Evolutionary conservation across 2,797 vertebrate genomes (phyloP).

Genomic region (Neomorphus geoffroyi): DNA sequence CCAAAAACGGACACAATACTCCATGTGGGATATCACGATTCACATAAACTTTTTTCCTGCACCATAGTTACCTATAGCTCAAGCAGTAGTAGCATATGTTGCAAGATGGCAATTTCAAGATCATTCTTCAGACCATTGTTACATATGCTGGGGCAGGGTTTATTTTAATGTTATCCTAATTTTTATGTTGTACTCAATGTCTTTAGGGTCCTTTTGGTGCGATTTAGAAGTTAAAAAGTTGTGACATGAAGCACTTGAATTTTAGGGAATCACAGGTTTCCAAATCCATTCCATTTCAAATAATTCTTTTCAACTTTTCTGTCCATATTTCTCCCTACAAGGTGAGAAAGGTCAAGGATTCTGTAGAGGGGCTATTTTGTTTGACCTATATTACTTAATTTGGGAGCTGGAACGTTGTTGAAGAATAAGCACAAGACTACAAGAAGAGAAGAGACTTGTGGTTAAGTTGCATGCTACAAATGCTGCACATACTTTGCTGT

Average conservation of each 20-base stretch:
- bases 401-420: neutral
- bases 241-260: neutral
- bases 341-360: neutral
- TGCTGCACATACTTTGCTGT: neutral
- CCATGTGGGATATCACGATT: too few species aligned
- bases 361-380: neutral
- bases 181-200: neutral
- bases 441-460: neutral
- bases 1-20: too few species aligned
- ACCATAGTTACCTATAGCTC: neutral
- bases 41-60: neutral
- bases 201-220: neutral
- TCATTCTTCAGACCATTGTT: neutral
- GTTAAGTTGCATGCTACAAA: neutral
- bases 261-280: neutral
- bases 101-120: neutral
- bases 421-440: neutral
- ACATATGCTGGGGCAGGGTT: neutral
- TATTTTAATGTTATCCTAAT: neutral
- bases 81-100: neutral
- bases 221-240: neutral
- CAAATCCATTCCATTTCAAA: neutral
- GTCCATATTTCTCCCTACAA: neutral
- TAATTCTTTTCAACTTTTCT: neutral
- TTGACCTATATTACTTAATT: neutral